Percentiles rank a stretch among this genome's conserved stretches.
Evolutionary conservation across 2,888 invertebrate genomes (phyloP).

Genomic region (Harpalus rufipes): DNA sequence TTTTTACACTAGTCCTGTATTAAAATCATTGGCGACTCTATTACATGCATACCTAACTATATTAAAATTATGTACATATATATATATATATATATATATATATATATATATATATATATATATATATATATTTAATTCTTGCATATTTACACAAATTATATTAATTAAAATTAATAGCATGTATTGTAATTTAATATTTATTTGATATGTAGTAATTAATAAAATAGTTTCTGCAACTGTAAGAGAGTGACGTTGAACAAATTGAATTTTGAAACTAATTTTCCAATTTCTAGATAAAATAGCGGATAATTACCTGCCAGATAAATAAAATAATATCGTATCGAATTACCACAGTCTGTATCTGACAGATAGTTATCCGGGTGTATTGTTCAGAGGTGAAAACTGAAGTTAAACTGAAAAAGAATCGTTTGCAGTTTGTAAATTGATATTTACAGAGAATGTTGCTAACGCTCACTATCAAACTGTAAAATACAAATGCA

Average conservation of each 20-base stretch:
- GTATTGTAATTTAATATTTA: not conserved
- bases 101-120: too few species aligned
- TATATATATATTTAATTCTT: not conserved
- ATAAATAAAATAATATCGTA: conserved; percentile 6
- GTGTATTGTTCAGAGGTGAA: not conserved
- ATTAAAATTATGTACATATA: too few species aligned
- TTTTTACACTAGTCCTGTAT: too few species aligned
- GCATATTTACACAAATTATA: not conserved
- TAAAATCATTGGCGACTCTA: too few species aligned
- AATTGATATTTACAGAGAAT: conserved; percentile 8
- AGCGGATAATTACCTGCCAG: not conserved
- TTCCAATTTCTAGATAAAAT: conserved; percentile 12
- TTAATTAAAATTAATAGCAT: conserved; percentile 5
- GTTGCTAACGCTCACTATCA: not conserved
- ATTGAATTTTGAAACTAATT: not conserved
- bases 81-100: too few species aligned
- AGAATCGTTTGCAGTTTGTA: conserved; percentile 3
- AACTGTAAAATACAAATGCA: not conserved
- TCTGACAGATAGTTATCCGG: conserved; percentile 9
- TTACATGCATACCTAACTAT: too few species aligned
- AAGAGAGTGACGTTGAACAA: conserved; percentile 3
- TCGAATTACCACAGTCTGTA: conserved; percentile 16
- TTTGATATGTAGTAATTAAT: not conserved
- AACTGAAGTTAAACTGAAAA: not conserved
- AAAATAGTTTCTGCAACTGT: not conserved